Conservation (phyloP, 2,113 vertebrate species). For the Macquaria australasica region DNA sequence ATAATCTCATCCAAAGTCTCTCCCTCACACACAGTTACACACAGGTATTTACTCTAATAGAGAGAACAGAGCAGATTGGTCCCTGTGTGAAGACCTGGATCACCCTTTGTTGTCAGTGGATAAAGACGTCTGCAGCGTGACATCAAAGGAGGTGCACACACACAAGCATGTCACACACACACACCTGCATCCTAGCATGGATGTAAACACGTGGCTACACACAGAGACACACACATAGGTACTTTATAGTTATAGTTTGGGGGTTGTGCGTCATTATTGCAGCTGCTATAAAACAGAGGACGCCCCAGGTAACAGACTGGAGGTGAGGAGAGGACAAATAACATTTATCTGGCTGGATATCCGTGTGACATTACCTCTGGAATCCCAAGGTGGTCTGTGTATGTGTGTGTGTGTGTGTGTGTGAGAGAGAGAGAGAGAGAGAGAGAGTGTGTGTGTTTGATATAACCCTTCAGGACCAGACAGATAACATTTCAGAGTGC, state of each 20-base stretch:
- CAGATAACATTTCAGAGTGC: conserved; percentile 66
- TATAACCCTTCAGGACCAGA: conserved; percentile 54
- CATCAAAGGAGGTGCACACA: conserved; percentile 31
- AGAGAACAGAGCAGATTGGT: conserved; percentile 22
- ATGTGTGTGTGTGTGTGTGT: conserved; percentile 22
- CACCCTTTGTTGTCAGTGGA: conserved; percentile 35
- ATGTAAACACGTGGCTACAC: neutral
- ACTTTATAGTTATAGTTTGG: conserved; percentile 29
- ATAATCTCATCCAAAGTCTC: neutral
- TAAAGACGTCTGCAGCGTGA: conserved; percentile 34
- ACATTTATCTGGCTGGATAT: conserved; percentile 59
- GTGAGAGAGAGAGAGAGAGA: conserved; percentile 9
- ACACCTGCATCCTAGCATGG: neutral
- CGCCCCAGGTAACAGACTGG: conserved; percentile 51
- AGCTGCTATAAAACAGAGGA: conserved; percentile 45
- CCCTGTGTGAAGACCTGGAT: conserved; percentile 34
- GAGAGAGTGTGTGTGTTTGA: neutral
- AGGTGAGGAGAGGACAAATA: conserved; percentile 56
- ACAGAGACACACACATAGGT: neutral
- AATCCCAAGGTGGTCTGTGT: conserved; percentile 43
- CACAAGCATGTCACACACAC: conserved; percentile 16
- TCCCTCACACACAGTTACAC: neutral
- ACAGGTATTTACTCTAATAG: conserved; percentile 18
- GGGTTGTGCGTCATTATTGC: conserved; percentile 27
- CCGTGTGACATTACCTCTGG: conserved; percentile 55